phyloP scores from a whole-genome alignment of 2,797 vertebrate genomes.

The Phrynocephalus forsythii region DNA sequence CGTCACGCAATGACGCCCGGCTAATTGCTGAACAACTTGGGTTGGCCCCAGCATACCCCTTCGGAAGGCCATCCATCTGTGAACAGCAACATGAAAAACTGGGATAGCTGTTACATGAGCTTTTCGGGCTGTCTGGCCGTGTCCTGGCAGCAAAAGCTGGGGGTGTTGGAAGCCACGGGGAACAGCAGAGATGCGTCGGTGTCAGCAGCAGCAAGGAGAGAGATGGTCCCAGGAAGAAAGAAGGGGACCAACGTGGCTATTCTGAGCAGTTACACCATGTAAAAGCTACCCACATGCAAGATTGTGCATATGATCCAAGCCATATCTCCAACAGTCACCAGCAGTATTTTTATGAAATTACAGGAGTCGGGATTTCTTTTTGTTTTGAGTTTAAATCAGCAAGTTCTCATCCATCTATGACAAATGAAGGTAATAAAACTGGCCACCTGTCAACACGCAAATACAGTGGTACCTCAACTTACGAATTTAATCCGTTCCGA shows the following conservation, averaged over 20 bases:
- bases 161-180: background rate
- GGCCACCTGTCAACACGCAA: no score
- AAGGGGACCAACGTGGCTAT: background rate
- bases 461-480: no score
- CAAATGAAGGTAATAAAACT: no score
- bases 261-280: background rate
- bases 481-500: no score
- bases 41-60: no score
- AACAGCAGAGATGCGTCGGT: background rate
- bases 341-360: background rate
- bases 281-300: background rate
- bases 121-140: no score
- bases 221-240: background rate
- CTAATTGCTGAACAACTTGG: background rate
- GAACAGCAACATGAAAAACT: background rate
- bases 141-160: no score
- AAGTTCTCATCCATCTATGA: conserved; percentile 64
- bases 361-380: conserved; percentile 31
- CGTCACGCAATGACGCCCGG: background rate
- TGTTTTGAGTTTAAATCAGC: conserved; percentile 58
- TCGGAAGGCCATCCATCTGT: background rate
- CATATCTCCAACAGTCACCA: no score
- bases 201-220: background rate
- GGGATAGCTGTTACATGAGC: no score
- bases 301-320: background rate